phyloP scores from a whole-genome alignment of 2,113 vertebrate genomes.

The Oophaga pumilio region DNA sequence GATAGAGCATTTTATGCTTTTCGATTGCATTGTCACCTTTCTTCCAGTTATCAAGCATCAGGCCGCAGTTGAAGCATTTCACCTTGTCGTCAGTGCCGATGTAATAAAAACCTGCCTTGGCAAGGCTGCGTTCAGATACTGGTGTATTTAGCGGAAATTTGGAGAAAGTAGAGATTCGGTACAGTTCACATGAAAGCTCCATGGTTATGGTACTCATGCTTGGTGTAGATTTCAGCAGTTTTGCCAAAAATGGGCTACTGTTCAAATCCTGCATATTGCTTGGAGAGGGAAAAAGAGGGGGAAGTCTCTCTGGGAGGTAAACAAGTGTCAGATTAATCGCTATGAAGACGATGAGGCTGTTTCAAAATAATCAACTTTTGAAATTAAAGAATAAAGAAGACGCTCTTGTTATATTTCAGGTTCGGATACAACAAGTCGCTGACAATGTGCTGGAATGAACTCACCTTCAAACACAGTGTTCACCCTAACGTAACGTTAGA shows the following conservation, averaged over 20 bases:
- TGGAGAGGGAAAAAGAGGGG: conserved; percentile 67
- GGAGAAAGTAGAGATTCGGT: conserved; percentile 89
- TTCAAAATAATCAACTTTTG: neutral
- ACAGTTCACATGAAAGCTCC: conserved; percentile 91
- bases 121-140: conserved; percentile 88
- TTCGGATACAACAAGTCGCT: neutral
- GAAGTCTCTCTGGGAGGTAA: conserved; percentile 84
- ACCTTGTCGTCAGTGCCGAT: conserved; percentile 87
- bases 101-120: conserved; percentile 94
- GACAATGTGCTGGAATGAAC: no score
- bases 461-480: neutral
- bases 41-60: conserved; percentile 89
- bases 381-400: neutral
- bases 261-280: conserved; percentile 84
- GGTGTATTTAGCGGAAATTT: conserved; percentile 75
- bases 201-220: conserved; percentile 80
- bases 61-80: conserved; percentile 89
- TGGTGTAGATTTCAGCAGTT: conserved; percentile 75
- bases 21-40: conserved; percentile 86
- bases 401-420: neutral
- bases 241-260: conserved; percentile 76
- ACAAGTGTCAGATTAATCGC: neutral
- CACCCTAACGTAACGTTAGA: neutral
- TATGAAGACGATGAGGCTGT: neutral
- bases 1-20: conserved; percentile 85